Base-by-base conservation (phyloP, 2,797 vertebrate species). In the Xyrichtys novacula region DNA sequence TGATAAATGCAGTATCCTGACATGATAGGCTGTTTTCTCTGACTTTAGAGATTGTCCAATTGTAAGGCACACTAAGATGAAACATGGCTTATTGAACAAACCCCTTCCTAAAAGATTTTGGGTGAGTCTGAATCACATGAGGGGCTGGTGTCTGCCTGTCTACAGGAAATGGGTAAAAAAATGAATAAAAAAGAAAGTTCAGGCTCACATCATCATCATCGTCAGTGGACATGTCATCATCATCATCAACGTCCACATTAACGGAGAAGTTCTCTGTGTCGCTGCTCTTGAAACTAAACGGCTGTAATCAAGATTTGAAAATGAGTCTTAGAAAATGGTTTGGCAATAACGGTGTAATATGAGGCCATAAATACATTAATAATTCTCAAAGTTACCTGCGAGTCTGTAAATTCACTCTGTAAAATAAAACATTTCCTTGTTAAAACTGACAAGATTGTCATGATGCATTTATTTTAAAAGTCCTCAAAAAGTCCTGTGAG, bases 251-350 rank as follows among this genome's bases (percentile, higher is more conserved):
- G 43, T 91, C 94, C 68, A 89, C 55, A 39, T 89, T 91, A 40
- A 83, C 53, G 0, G 90, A 85, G 60, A 91, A 81, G 78, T 94
- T 94, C 49, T 95, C 93, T 0, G 89, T 89, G 59, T 95, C 93
- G 7, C 90, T 93, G 84, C 79, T 88, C 86, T 92, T 94, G 28
- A 90, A 29, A 74, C 85, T 80, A 36, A 53, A 74, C 1, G 69
- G 64, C 85, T 91, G 63, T 11, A 49, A 70, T 2, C 63, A 61
- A 36, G 66, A 34, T 39, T 39, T 0, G 40, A 39, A 19, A n/a
- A 14, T 43, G 31, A 48, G 11, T 25, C 1, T 1, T 10, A 3
- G 3, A 17, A 19, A 28, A 23, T 7, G 6, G 2, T 6, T n/a
- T 2, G 3, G 7, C 1, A 54, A 20, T n/a, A 40, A 49, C 2